Base-by-base conservation (phyloP, 2,797 vertebrate species). In the Botia kubotai region DNA sequence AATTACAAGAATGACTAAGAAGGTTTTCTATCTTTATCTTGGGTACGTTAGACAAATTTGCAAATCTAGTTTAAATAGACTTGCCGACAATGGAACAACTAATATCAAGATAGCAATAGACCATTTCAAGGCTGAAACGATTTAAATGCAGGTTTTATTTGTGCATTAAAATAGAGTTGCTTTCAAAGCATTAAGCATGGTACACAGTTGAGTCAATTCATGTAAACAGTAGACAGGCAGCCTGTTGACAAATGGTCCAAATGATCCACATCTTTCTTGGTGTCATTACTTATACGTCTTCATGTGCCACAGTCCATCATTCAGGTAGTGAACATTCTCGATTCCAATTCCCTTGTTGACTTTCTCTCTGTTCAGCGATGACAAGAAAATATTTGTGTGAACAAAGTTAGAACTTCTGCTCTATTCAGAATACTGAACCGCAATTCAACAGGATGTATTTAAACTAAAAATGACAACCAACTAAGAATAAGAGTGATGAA, bases 301-400 rank as follows among this genome's bases (percentile, higher is more conserved):
- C 98, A 98, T 98, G 93, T 99, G 97, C 97, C 97, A 99, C 91
- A 99, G 89, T 79, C 97, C 97, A 67, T 99, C 98, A 73, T 99
- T 99, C 92, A 99, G 96, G 94, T 99, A 98, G 89, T 99, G 97
- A 88, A 98, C 97, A 69, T 98, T 99, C 91, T 99, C 97, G 13
- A 99, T 98, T 86, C 97, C 98, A 71, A 98, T 98, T 84, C 97
- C 97, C 93, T 99, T 99, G 94, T 99, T 99, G 91, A 98, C 96
- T 83, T 97, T 98, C 90, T 96, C 96, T 93, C 98, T 99, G 92
- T 87, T 89, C 66, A 86, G 72, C 46, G 75, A 57, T 57, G 2
- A 60, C 48, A 46, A 66, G 21, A 75, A 48, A 26, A 52, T 11
- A 85, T 80, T 53, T 5, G 71, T 7, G 36, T 39, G 29, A 39